Evolutionary conservation across 2,113 vertebrate genomes (phyloP), one percentile per base, ranked within the genome.

Genomic region (Phylloscopus whistleri): DNA sequence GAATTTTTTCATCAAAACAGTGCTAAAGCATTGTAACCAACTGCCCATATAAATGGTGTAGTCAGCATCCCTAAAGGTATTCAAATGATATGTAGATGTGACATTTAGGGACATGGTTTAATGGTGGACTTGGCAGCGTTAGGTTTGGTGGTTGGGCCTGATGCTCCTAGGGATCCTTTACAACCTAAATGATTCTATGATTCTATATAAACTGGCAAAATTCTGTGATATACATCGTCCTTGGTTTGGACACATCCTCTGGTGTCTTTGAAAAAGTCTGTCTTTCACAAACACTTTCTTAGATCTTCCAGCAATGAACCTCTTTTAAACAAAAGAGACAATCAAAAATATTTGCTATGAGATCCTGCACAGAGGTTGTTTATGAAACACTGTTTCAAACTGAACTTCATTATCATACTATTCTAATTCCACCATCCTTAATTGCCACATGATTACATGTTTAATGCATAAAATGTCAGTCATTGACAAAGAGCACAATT

Each of bases 381-480:
- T 96, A 89, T 79, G 31, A 91, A 85, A 91, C 7, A 44, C 43
- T 33, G 28, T 52, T 91, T 81, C 68, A 92, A 77, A 92, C 19
- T 88, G 56, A 95, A 89, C 37, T 90, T 96, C 88, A 95, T 96
- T 89, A 93, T 63, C 72, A 92, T 92, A 68, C 43, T 84, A 44
- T 79, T 93, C 75, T 93, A 92, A 83, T 92, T 70, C 69, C 33
- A 39, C 56, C 27, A 69, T 75, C 21, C 11, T 59, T 95, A 96
- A 95, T 91, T 96, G 48, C 58, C 46, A 86, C 59, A 92, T 89
- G 89, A 96, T 96, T 96, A 21, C 93, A 94, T 94, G 82, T 94
- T 94, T 94, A 93, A 92, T 96, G 87, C 90, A 97, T 96, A 90
- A 93, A 93, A 91, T 76, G 81, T 67, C 56, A 76, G 37, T 69